Percentiles rank a stretch among this genome's conserved stretches.
phyloP scores from a whole-genome alignment of 2,797 vertebrate species.

The Tragopan temminckii region DNA sequence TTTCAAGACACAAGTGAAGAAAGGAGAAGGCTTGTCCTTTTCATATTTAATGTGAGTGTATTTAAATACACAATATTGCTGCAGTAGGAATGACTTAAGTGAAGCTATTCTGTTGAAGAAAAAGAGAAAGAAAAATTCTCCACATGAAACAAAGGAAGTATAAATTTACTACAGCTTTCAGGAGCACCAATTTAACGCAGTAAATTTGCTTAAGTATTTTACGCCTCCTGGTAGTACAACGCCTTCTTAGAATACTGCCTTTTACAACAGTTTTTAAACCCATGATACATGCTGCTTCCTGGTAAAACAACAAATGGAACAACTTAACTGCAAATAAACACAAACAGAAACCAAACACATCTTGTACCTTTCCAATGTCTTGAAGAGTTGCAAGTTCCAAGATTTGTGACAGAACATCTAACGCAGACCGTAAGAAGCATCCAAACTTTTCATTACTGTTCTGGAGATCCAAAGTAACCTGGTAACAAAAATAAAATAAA shows the following conservation, averaged over 20 bases:
- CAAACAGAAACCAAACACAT: not conserved
- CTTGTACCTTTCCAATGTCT: constrained; percentile 93
- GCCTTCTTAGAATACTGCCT: not conserved
- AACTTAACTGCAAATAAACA: not conserved
- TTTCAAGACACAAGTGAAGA: not conserved
- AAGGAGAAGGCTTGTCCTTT: not conserved
- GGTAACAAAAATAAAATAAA: not conserved
- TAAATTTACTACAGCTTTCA: not conserved
- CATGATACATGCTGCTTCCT: not conserved
- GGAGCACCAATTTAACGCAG: not conserved
- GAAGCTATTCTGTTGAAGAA: not conserved
- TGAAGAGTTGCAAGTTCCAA: constrained; percentile 94
- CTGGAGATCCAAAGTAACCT: constrained; percentile 97
- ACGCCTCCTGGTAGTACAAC: not conserved
- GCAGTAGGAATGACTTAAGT: not conserved
- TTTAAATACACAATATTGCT: not conserved
- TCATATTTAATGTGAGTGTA: not conserved
- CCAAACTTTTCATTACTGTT: constrained; percentile 95
- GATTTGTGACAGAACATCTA: constrained; percentile 95
- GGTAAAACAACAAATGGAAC: rapidly evolving
- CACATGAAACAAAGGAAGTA: not conserved
- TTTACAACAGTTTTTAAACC: not conserved
- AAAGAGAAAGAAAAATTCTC: not conserved
- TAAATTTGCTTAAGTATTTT: not conserved
- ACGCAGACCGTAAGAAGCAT: constrained; percentile 89